Conservation (phyloP, 2,113 vertebrate genomes). For the Mellivora capensis region DNA sequence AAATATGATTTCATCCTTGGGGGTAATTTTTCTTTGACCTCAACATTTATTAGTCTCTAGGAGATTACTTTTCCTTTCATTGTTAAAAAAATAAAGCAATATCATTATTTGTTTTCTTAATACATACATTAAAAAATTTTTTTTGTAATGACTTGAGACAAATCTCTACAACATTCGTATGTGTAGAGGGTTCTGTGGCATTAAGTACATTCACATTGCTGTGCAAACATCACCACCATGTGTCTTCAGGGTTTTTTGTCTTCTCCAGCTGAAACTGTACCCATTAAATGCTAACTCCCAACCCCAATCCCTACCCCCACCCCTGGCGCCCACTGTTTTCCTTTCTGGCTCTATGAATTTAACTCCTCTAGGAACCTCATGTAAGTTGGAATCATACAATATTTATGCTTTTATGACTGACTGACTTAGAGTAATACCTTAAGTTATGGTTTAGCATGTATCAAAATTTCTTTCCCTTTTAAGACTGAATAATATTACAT, state of each 20-base stretch:
- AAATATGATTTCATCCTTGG: neutral
- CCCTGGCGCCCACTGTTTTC: neutral
- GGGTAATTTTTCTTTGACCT: neutral
- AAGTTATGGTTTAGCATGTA: neutral
- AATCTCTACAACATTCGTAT: neutral
- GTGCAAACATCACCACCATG: neutral
- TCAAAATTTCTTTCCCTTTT: neutral
- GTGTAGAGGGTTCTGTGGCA: neutral
- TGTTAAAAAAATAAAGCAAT: neutral
- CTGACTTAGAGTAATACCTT: neutral
- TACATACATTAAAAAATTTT: neutral
- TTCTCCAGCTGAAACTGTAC: neutral
- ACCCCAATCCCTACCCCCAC: rapidly evolving
- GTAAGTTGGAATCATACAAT: neutral
- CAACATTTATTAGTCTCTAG: neutral
- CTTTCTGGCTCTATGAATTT: neutral
- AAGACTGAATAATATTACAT: neutral
- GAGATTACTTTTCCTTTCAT: neutral
- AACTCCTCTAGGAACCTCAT: neutral
- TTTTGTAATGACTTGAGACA: neutral
- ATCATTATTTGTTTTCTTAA: neutral
- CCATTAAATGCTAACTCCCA: neutral
- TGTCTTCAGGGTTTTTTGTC: neutral
- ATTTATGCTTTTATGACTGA: neutral
- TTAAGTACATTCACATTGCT: neutral